Conservation (phyloP, 2,113 vertebrate genomes). For the Marcusenius ussheri region DNA sequence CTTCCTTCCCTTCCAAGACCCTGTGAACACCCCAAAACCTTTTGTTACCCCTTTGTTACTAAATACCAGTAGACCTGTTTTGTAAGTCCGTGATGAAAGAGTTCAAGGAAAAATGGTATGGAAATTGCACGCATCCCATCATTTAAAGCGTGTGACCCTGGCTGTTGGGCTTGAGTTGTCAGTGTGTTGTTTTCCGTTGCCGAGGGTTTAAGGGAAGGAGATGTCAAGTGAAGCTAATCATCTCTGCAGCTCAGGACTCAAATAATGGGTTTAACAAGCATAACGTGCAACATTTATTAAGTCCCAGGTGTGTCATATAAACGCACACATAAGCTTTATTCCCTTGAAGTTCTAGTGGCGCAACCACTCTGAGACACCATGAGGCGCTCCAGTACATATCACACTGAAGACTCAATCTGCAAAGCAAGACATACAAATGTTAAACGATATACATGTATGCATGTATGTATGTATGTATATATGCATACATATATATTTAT, state of each 20-base stretch:
- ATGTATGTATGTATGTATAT: background rate
- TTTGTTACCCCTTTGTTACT: background rate
- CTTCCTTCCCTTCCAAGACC: slow-evolving; percentile 4
- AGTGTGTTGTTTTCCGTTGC: background rate
- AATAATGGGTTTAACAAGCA: slow-evolving; percentile 7
- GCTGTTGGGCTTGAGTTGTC: background rate
- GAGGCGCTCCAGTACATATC: background rate
- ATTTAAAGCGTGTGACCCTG: background rate
- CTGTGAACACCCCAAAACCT: background rate
- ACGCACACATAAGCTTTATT: background rate
- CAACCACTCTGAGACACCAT: background rate
- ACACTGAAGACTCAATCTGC: background rate
- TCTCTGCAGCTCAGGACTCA: background rate
- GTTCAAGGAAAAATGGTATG: background rate
- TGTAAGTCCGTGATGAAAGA: background rate
- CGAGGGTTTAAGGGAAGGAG: background rate
- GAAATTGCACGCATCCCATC: background rate
- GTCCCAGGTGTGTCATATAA: slow-evolving; percentile 15
- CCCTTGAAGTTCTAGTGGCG: background rate
- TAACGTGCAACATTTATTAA: slow-evolving; percentile 4
- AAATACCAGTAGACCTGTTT: background rate
- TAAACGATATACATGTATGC: background rate
- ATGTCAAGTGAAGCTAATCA: background rate
- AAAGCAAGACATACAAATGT: background rate
- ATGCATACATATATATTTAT: no score